Conservation (phyloP, 64 coral and sea anemone species). For the Anthopleura sola region DNA sequence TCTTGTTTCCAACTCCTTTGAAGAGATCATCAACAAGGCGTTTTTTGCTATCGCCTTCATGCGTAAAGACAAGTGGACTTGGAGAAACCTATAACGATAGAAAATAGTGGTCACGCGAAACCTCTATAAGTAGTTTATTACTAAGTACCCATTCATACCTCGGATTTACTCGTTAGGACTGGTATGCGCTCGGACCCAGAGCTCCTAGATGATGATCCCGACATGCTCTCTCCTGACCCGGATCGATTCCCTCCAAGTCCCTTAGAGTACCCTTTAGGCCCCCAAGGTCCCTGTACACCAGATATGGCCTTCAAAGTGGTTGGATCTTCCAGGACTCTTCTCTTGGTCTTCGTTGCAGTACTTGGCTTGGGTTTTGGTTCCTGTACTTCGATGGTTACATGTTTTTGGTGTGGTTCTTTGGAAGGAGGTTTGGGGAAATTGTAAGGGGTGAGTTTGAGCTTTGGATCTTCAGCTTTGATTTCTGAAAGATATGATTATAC, state of each 20-base stretch:
- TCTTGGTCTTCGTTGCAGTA: not conserved
- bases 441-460: not conserved
- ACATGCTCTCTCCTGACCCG: constrained; percentile 37
- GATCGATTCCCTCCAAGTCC: constrained; percentile 21
- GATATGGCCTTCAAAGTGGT: not conserved
- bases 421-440: not conserved
- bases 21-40: constrained; percentile 40
- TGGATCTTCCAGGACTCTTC: constrained; percentile 5
- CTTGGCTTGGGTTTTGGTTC: not conserved
- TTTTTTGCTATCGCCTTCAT: constrained; percentile 35
- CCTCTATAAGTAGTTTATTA: not conserved
- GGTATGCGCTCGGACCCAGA: constrained; percentile 39
- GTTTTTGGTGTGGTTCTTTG: not conserved
- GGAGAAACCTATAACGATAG: not conserved
- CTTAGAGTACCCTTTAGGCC: constrained; percentile 50
- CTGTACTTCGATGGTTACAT: not conserved
- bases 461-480: not conserved
- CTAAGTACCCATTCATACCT: constrained; percentile 11
- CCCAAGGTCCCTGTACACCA: constrained; percentile 37
- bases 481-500: not conserved
- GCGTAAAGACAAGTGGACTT: constrained; percentile 21
- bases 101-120: not conserved
- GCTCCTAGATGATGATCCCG: constrained; percentile 54
- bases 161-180: not conserved
- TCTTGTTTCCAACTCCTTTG: constrained; percentile 45